Conservation (phyloP, 2,113 vertebrate genomes). For the Indicator indicator region DNA sequence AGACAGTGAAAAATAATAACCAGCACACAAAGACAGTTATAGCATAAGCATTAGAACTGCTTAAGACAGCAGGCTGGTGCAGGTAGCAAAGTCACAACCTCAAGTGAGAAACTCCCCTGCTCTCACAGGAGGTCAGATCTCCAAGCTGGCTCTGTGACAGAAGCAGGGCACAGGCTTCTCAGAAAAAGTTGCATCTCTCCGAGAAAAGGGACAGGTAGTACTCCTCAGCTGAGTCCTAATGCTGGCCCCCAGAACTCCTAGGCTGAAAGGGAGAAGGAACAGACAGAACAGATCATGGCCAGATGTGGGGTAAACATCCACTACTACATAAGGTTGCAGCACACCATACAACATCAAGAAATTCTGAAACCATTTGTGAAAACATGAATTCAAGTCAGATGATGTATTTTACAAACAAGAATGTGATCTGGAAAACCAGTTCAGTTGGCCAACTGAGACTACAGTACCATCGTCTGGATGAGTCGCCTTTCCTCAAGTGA, state of each 20-base stretch:
- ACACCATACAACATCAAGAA: neutral
- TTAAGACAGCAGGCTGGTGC: neutral
- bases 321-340: neutral
- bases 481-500: neutral
- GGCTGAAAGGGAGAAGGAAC: neutral
- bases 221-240: neutral
- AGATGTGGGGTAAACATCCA: neutral
- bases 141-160: neutral
- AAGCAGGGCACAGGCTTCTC: neutral
- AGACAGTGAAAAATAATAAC: neutral
- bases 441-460: neutral
- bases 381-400: neutral
- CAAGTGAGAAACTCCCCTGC: neutral
- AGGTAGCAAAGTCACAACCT: neutral
- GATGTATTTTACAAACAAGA: neutral
- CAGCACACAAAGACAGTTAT: neutral
- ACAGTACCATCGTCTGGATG: neutral
- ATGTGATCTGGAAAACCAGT: neutral
- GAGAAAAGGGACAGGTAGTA: neutral
- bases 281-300: neutral
- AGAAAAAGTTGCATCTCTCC: neutral
- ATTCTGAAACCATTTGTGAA: neutral
- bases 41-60: neutral
- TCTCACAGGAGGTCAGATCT: neutral
- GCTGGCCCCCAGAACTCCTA: neutral